Percentiles rank a stretch among this genome's conserved stretches.
Conservation (phyloP, 2,888 invertebrate genomes). For the Euclidia mi region DNA sequence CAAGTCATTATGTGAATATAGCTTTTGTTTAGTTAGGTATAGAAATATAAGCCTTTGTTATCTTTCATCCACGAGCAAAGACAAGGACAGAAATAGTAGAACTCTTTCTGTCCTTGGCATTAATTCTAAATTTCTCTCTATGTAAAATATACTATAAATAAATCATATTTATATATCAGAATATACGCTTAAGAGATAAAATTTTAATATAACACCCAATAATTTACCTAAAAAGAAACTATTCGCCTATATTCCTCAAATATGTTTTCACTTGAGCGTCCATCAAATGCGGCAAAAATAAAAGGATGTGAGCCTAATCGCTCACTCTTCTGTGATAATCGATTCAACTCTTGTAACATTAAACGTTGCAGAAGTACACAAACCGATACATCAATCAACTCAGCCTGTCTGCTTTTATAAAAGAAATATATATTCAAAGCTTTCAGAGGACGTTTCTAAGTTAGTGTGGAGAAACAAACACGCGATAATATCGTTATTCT, state of each 20-base stretch:
- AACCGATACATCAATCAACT: conserved; percentile 33
- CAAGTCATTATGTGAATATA: too few relatives aligned
- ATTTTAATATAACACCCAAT: neutral
- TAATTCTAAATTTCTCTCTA: too few relatives aligned
- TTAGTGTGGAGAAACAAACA: conserved; percentile 4
- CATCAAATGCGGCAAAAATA: conserved; percentile 35
- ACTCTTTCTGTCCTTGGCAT: too few relatives aligned
- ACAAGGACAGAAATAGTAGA: too few relatives aligned
- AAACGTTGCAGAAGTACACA: conserved; percentile 26
- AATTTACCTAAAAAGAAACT: neutral
- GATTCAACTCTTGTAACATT: conserved; percentile 34
- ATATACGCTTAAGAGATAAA: too few relatives aligned
- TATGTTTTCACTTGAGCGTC: conserved; percentile 18
- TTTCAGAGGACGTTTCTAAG: neutral
- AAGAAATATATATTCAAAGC: conserved; percentile 13
- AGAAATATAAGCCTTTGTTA: too few relatives aligned
- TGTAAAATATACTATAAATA: too few relatives aligned
- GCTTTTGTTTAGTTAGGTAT: too few relatives aligned
- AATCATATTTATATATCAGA: too few relatives aligned
- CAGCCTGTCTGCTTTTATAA: neutral
- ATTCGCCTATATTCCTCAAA: conserved; percentile 1
- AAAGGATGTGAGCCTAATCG: conserved; percentile 42
- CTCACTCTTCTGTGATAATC: conserved; percentile 49
- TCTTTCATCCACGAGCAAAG: too few relatives aligned
- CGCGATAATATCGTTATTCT: neutral